Conservation (phyloP, 2,888 invertebrate species). For the Lacanobia wlatinum region DNA sequence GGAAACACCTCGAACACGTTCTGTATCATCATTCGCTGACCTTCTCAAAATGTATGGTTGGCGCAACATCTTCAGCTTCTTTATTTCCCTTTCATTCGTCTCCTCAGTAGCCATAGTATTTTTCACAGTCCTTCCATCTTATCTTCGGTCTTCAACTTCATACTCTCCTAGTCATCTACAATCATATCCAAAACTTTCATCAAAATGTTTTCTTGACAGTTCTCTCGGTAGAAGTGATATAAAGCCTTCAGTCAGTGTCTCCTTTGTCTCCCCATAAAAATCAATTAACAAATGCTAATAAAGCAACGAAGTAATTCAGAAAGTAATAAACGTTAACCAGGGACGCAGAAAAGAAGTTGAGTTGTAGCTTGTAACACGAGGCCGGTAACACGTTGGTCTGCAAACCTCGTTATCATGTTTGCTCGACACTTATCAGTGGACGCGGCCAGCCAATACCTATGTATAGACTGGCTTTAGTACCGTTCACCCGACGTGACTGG, state of each 20-base stretch:
- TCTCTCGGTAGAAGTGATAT: background rate
- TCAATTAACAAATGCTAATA: background rate
- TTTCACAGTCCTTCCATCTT: background rate
- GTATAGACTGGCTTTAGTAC: constrained; percentile 61
- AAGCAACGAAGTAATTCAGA: constrained; percentile 4
- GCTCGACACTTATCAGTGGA: constrained; percentile 75
- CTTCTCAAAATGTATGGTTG: background rate
- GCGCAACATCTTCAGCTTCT: background rate
- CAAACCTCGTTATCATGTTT: constrained; percentile 76
- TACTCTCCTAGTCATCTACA: background rate
- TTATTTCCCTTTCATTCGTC: too few relatives aligned
- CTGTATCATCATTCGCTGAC: background rate
- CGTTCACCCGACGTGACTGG: constrained; percentile 68
- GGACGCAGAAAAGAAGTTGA: constrained; percentile 31
- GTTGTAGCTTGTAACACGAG: constrained; percentile 46
- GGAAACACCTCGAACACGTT: background rate
- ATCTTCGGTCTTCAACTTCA: background rate
- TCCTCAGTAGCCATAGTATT: background rate
- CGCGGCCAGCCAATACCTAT: constrained; percentile 62
- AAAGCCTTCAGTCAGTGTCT: background rate
- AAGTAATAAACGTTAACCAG: constrained; percentile 5
- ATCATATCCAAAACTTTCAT: background rate
- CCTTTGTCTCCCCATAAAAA: constrained; percentile 2
- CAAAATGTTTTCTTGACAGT: background rate
- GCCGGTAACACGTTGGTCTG: constrained; percentile 57